Evolutionary conservation across 92 coral and sea anemone genomes (phyloP).

Genomic region (Diadumene lineata): DNA sequence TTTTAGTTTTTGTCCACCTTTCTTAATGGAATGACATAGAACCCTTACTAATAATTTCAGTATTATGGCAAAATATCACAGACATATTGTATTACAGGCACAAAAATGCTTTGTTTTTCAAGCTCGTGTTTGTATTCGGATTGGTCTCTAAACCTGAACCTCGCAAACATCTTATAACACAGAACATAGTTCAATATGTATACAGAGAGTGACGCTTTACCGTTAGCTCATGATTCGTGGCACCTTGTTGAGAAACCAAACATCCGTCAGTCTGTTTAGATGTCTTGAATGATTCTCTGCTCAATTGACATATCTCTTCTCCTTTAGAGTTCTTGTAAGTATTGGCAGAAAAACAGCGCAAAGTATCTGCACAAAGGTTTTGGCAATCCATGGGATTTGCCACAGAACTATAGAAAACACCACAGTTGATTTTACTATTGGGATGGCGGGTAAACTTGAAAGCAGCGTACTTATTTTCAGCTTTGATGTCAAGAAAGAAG

Average conservation of each 20-base stretch:
- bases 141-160: too few relatives aligned
- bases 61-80: too few relatives aligned
- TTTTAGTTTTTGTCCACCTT: too few relatives aligned
- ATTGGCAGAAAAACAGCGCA: neutral
- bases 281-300: neutral
- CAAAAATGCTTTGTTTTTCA: too few relatives aligned
- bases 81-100: too few relatives aligned
- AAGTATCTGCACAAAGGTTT: neutral
- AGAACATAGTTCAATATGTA: too few relatives aligned
- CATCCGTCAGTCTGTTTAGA: neutral
- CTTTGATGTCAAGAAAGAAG: neutral
- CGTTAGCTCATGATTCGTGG: neutral
- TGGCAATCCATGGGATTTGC: neutral
- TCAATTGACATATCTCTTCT: neutral
- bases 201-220: too few relatives aligned
- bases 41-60: too few relatives aligned
- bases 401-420: neutral
- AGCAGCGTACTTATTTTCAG: neutral
- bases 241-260: neutral
- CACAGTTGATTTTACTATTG: neutral
- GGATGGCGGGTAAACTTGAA: neutral
- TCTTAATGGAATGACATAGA: too few relatives aligned
- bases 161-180: too few relatives aligned
- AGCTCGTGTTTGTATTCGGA: too few relatives aligned
- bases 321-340: neutral